A percentile compares a stretch with the other conserved stretches of the same genome.
Conservation (phyloP, 2,888 invertebrate genomes). For the Euplexia lucipara region DNA sequence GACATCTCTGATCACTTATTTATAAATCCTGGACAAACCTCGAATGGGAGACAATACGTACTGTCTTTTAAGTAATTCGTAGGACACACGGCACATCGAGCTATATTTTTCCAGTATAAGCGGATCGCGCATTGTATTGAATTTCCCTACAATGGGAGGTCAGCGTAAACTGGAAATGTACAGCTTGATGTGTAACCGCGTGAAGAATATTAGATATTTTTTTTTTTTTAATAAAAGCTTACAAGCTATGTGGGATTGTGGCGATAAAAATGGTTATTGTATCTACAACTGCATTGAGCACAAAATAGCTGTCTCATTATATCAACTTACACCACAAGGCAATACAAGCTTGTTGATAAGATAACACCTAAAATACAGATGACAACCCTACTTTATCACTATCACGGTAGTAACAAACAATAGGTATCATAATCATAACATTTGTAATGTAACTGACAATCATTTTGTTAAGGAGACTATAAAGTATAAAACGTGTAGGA, state of each 20-base stretch:
- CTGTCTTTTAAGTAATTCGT: not conserved
- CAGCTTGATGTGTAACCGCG: no score
- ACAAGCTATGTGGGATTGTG: no score
- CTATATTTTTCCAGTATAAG: no score
- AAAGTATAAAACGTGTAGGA: constrained; percentile 15
- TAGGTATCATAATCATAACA: constrained; percentile 45
- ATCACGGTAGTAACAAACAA: constrained; percentile 55
- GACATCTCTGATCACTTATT: constrained; percentile 9
- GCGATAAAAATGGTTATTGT: not conserved
- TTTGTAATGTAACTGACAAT: constrained; percentile 41
- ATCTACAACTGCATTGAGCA: not conserved
- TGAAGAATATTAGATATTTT: no score
- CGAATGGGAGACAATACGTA: not conserved
- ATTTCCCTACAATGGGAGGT: no score
- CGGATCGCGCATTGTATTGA: no score
- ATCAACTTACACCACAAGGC: constrained; percentile 17
- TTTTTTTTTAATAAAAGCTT: no score
- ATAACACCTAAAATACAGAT: constrained; percentile 30
- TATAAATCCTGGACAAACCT: constrained; percentile 3
- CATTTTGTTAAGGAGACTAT: constrained; percentile 21
- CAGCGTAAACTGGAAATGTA: no score
- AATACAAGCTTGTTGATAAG: constrained; percentile 36
- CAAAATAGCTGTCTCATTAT: constrained; percentile 10
- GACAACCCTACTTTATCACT: constrained; percentile 51
- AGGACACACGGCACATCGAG: no score